These are phyloP conservation scores for Neuroscelio doddi DNA, from an alignment of 2,888 invertebrate genomes.

Conservation along the genomic window DNA sequence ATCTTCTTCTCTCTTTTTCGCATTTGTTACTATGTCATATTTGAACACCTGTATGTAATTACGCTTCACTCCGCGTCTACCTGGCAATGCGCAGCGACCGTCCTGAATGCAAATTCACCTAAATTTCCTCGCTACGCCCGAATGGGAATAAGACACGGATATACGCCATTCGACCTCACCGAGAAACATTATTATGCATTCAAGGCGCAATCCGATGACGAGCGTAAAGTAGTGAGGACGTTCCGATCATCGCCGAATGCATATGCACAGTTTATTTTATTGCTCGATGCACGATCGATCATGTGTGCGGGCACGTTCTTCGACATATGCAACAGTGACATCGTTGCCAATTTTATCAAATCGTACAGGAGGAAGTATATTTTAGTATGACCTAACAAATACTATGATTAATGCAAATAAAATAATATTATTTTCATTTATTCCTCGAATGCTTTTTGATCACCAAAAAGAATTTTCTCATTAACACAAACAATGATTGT, in stretches of 20 bases:
- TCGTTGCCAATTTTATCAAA: conserved; percentile 38
- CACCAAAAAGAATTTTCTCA: no score
- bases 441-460: no score
- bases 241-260: conserved; percentile 48
- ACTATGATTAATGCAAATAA: no score
- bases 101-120: conserved; percentile 64
- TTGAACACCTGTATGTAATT: no score
- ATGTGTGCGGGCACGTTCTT: conserved; percentile 57
- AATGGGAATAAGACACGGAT: conserved; percentile 58
- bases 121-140: conserved; percentile 58
- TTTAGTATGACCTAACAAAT: no score
- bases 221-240: conserved; percentile 29
- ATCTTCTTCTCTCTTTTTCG: no score
- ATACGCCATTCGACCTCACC: no score
- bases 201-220: conserved; percentile 59
- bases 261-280: conserved; percentile 46
- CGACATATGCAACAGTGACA: conserved; percentile 26
- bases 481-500: no score
- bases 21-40: no score
- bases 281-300: conserved; percentile 52
- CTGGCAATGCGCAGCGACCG: conserved; percentile 17
- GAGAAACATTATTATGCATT: conserved; percentile 58
- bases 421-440: no score
- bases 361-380: no score
- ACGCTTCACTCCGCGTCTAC: no score